These are phyloP conservation scores for Eupelmus urozonus DNA, from an alignment of 2,888 invertebrate species.

Conservation along the genomic window DNA sequence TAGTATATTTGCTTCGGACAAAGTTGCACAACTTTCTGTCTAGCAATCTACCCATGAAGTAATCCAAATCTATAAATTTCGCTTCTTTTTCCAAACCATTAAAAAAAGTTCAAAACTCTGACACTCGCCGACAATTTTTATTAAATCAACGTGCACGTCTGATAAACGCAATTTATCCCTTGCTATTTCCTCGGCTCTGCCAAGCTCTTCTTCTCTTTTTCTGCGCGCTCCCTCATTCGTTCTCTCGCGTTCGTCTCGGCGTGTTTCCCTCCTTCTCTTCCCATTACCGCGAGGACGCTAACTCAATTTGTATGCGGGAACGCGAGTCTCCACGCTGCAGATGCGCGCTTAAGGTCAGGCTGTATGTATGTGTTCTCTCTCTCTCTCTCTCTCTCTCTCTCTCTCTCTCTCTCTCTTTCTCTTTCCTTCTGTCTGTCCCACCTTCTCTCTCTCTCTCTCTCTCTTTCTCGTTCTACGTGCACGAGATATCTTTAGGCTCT, in stretches of 20 bases:
- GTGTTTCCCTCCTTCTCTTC: constrained; percentile 58
- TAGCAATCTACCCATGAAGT: too few relatives aligned
- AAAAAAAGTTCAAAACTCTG: background rate
- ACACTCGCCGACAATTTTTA: background rate
- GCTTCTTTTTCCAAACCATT: background rate
- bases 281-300: constrained; percentile 72
- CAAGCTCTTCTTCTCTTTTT: constrained; percentile 29
- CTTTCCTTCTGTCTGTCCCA: constrained; percentile 1
- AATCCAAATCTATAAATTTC: too few relatives aligned
- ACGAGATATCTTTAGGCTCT: constrained; percentile 66
- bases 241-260: constrained; percentile 39
- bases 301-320: constrained; percentile 75
- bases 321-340: constrained; percentile 70
- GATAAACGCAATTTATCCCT: constrained; percentile 10
- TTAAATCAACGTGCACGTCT: constrained; percentile 4
- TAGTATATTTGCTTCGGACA: too few relatives aligned
- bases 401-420: background rate
- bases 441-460: background rate
- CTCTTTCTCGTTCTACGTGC: constrained; percentile 45
- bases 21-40: too few relatives aligned
- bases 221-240: constrained; percentile 13
- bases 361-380: background rate
- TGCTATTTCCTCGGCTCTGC: background rate
- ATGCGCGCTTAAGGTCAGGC: constrained; percentile 73
- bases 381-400: background rate